Conservation (phyloP, 1,140 invertebrate genomes). For the Kradibia gibbosae region DNA sequence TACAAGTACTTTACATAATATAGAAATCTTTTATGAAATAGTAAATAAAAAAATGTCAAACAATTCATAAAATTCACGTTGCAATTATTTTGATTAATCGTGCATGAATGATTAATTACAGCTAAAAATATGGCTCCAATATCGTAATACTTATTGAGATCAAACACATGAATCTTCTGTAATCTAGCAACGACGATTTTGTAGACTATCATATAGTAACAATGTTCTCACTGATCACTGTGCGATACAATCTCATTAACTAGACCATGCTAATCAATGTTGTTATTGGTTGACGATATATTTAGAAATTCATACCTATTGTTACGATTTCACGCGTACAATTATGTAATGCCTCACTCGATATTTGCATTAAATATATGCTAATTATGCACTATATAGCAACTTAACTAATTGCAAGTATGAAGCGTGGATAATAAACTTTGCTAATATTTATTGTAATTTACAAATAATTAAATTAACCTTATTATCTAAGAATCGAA, state of each 20-base stretch:
- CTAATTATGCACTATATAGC: neutral
- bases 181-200: constrained; percentile 6
- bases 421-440: neutral
- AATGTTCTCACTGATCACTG: neutral
- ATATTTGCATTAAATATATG: neutral
- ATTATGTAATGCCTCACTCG: constrained; percentile 14
- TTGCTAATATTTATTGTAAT: too few species aligned
- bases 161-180: neutral
- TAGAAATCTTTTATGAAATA: too few species aligned
- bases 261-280: constrained; percentile 41
- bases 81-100: neutral
- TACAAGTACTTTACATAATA: too few species aligned
- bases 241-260: constrained; percentile 44
- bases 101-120: neutral
- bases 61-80: neutral
- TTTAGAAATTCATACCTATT: constrained; percentile 25
- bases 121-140: neutral
- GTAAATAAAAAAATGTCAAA: too few species aligned
- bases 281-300: constrained; percentile 23
- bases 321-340: constrained; percentile 31
- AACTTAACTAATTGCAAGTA: neutral
- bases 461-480: too few species aligned
- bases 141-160: neutral
- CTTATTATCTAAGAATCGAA: too few species aligned
- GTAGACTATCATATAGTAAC: constrained; percentile 8